These are phyloP conservation scores for Lutjanus erythropterus DNA, from an alignment of 2,113 vertebrate genomes.

Conservation along the genomic window DNA sequence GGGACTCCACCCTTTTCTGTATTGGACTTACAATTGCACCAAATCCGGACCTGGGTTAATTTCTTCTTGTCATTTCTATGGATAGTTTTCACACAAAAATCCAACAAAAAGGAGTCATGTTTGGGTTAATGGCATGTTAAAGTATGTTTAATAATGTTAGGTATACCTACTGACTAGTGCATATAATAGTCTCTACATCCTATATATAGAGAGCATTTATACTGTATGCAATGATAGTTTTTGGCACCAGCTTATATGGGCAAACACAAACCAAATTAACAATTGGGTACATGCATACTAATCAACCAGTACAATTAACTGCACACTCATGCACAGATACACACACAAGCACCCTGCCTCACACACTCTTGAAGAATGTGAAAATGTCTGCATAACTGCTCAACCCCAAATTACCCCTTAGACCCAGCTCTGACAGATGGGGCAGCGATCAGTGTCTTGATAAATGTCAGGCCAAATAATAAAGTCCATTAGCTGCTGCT, in stretches of 20 bases:
- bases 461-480: conserved; percentile 55
- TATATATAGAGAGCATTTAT: not conserved
- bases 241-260: not conserved
- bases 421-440: conserved; percentile 43
- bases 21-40: not conserved
- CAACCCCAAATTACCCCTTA: conserved; percentile 37
- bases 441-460: conserved; percentile 52
- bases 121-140: not conserved
- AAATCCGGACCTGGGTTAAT: not conserved
- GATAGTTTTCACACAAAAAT: not conserved
- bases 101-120: not conserved
- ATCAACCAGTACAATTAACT: not conserved
- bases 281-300: not conserved
- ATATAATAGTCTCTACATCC: not conserved
- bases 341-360: conserved; percentile 7
- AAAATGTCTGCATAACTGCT: conserved; percentile 24
- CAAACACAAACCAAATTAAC: not conserved
- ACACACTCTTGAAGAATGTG: conserved; percentile 10
- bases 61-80: not conserved
- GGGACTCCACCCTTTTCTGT: not conserved
- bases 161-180: not conserved
- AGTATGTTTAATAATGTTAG: not conserved
- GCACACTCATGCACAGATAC: not conserved
- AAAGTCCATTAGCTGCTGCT: conserved; percentile 46
- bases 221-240: not conserved